These are phyloP conservation scores for Perdita meconis DNA, from an alignment of 2,888 invertebrate species.

Conservation along the genomic window DNA sequence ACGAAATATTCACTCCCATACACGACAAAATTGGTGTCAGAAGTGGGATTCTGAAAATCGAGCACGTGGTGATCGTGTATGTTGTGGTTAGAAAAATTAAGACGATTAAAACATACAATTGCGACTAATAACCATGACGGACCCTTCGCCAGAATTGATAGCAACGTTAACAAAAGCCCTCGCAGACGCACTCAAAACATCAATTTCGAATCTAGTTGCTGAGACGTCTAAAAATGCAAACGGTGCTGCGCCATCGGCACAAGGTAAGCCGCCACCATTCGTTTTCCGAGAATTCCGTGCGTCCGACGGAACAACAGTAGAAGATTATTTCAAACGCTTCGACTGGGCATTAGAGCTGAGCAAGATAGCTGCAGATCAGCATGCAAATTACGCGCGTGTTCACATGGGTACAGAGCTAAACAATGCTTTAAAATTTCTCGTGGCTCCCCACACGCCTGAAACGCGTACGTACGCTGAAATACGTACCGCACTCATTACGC, in stretches of 20 bases:
- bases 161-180: background rate
- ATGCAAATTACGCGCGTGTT: conserved; percentile 19
- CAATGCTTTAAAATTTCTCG: conserved; percentile 16
- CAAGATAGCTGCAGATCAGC: background rate
- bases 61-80: no score
- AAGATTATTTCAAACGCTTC: conserved; percentile 25
- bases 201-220: background rate
- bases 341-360: conserved; percentile 16
- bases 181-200: background rate
- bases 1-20: background rate
- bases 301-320: background rate
- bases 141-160: background rate
- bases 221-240: background rate
- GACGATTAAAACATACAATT: background rate
- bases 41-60: no score
- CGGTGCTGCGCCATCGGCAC: background rate
- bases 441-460: background rate
- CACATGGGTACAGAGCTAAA: conserved; percentile 18
- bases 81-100: background rate
- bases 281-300: background rate
- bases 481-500: background rate
- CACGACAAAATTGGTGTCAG: no score
- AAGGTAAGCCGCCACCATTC: background rate
- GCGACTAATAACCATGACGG: background rate
- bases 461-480: conserved; percentile 1